Base-by-base conservation (phyloP, 1,140 invertebrate species). In the Lasaia peninsularis region DNA sequence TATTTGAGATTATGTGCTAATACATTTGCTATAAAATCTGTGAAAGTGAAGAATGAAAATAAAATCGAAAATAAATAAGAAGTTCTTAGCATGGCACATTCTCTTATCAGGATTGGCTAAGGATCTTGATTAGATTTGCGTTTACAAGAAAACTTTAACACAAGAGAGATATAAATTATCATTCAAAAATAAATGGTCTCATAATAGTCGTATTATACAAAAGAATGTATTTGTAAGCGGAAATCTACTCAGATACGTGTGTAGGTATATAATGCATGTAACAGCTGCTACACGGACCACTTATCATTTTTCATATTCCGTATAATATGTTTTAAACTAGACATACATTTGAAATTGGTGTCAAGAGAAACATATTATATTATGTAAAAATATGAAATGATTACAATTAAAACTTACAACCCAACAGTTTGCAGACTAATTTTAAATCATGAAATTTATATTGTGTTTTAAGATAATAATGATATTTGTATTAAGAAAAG, bases 61-160 rank as follows among this genome's bases (percentile, higher is more conserved):
- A 88, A 80, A 75, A 71, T 68, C 62, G 72, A 83, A 85, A 80
- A 77, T 71, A 87, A 80, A 75, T 78, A 87, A 85, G 85, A 86
- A 86, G 78, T 82, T 71, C 61, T 83, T 78, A 86, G 85, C 83
- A 88, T 86, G 80, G 83, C 85, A 88, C 85, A 88, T 88, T 88
- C 85, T 85, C 80, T 67, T 80, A 75, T 84, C 65, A 86, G 81
- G 80, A 79, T 78, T 74, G 84, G 80, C 82, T 88, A 88, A 78
- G 73, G 58, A 52, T 76, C 72, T 80, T 80, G 72, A 66, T 37
- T 49, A 78, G 63, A 82, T 77, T 79, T 74, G 69, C 58, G 80
- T 81, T 80, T 69, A 72, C 71, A 20, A 37, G 16, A 40, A 44
- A 44, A 14, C 6, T 33, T 11, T 32, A 8, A 58, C 49, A 33